Percentiles rank a stretch among this genome's conserved stretches.
Evolutionary conservation across 2,797 vertebrate species (phyloP).

Genomic region (Coccyzus lansbergi): DNA sequence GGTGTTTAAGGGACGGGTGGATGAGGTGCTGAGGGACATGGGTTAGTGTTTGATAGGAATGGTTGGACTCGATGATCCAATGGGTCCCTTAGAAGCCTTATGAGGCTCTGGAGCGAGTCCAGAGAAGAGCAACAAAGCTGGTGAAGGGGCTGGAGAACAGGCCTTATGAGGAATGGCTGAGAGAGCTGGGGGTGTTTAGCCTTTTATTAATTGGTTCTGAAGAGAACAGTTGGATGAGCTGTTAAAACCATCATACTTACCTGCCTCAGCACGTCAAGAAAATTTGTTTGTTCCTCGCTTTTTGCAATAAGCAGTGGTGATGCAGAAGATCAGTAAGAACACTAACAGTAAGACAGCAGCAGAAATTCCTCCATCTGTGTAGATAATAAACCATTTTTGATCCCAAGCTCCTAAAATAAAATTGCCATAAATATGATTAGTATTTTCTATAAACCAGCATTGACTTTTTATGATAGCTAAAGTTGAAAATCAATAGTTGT

Average conservation of each 20-base stretch:
- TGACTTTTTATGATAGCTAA: background rate
- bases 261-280: background rate
- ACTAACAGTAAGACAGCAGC: background rate
- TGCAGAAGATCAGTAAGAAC: background rate
- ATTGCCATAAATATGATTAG: background rate
- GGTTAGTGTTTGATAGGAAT: too few species aligned
- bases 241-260: background rate
- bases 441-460: background rate
- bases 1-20: too few species aligned
- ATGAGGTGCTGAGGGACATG: too few species aligned
- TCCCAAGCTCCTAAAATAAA: conserved; percentile 25
- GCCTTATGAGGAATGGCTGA: too few species aligned
- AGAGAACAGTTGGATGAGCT: too few species aligned
- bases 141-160: too few species aligned
- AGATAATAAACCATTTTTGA: background rate
- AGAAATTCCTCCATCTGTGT: conserved; percentile 11
- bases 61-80: too few species aligned
- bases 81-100: too few species aligned
- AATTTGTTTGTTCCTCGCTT: background rate
- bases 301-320: background rate
- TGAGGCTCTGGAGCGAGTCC: too few species aligned
- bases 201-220: too few species aligned
- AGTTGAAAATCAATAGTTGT: background rate
- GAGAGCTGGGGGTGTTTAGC: too few species aligned
- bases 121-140: too few species aligned